Conservation (phyloP, 2,113 vertebrate species). For the Tragelaphus scriptus region DNA sequence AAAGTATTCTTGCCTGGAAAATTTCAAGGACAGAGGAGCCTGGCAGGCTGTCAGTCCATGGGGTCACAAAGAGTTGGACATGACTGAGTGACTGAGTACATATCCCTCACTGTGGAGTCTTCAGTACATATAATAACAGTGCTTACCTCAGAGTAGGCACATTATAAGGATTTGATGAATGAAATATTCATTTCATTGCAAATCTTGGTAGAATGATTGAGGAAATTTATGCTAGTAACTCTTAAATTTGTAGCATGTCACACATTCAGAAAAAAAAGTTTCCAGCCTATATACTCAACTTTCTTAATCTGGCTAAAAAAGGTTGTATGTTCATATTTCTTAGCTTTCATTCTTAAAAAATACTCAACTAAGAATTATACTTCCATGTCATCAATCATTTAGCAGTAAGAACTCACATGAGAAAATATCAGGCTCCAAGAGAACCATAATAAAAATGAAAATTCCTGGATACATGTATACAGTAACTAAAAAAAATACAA, state of each 20-base stretch:
- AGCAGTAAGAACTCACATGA: not conserved
- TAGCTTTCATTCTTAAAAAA: conserved; percentile 13
- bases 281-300: not conserved
- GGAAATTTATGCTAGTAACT: not conserved
- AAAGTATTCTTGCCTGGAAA: not conserved
- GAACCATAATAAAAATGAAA: not conserved
- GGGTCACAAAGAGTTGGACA: not conserved
- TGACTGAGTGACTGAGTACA: not conserved
- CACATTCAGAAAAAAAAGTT: not conserved
- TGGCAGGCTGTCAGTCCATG: not conserved
- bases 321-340: not conserved
- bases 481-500: not conserved
- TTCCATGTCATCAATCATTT: not conserved
- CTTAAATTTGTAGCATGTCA: not conserved
- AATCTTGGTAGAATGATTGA: not conserved
- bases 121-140: not conserved
- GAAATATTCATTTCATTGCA: not conserved
- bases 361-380: not conserved
- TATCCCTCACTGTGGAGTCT: not conserved
- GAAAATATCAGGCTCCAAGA: not conserved
- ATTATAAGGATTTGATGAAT: not conserved
- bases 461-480: not conserved
- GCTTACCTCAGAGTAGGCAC: not conserved
- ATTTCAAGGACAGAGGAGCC: not conserved
- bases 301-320: not conserved